Conservation (phyloP, 1,140 invertebrate genomes). For the Aleiodes sp. region DNA sequence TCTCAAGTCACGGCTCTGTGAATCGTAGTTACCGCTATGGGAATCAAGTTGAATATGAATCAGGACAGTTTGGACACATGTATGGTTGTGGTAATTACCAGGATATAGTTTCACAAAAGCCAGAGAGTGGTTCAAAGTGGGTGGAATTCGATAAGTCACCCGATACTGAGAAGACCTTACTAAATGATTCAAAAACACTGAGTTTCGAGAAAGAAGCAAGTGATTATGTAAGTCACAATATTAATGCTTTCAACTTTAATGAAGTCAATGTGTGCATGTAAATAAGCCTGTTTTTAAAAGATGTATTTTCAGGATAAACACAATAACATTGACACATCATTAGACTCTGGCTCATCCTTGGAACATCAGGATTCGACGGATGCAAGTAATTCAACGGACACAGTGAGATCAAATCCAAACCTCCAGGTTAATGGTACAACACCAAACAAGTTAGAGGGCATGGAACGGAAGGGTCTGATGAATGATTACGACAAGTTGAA, state of each 20-base stretch:
- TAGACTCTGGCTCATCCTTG: constrained; percentile 52
- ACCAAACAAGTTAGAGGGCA: constrained; percentile 46
- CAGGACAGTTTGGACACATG: constrained; percentile 75
- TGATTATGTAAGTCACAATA: constrained; percentile 46
- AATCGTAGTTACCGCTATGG: constrained; percentile 80
- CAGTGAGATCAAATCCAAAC: constrained; percentile 56
- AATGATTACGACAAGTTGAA: constrained; percentile 64
- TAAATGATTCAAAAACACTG: constrained; percentile 49
- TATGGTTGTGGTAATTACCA: constrained; percentile 68
- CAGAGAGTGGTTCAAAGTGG: constrained; percentile 67
- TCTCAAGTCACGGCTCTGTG: constrained; percentile 74
- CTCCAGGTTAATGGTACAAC: constrained; percentile 54
- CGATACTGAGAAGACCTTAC: constrained; percentile 58
- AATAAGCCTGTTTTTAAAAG: constrained; percentile 26
- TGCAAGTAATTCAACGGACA: constrained; percentile 52
- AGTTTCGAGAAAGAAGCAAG: constrained; percentile 61
- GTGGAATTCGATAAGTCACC: constrained; percentile 63
- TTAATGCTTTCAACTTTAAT: neutral
- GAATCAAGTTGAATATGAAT: constrained; percentile 79
- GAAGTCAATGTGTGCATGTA: neutral
- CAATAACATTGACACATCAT: constrained; percentile 49
- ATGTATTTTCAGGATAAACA: constrained; percentile 41
- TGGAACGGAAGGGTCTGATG: constrained; percentile 50
- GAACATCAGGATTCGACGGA: constrained; percentile 55
- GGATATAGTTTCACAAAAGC: constrained; percentile 57